phyloP scores from a whole-genome alignment of 2,113 vertebrate species.

The Alouatta palliata region DNA sequence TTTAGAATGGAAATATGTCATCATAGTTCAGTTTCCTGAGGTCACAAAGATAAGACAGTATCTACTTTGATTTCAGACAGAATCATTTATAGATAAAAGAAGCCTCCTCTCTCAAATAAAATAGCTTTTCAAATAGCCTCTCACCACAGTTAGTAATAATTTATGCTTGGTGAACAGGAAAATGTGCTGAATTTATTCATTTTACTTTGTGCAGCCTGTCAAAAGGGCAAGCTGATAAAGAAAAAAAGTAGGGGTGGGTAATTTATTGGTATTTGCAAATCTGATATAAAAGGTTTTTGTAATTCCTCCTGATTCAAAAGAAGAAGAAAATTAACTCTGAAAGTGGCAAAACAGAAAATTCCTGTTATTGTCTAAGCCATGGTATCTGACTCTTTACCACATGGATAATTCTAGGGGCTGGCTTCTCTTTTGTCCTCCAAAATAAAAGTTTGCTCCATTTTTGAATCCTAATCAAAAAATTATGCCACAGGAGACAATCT shows the following conservation, averaged over 20 bases:
- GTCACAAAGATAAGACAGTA: conserved; percentile 66
- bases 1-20: conserved; percentile 66
- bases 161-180: conserved; percentile 78
- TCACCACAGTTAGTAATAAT: conserved; percentile 73
- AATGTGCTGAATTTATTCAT: conserved; percentile 77
- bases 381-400: conserved; percentile 43
- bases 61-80: conserved; percentile 74
- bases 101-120: conserved; percentile 60
- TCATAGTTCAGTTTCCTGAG: conserved; percentile 65
- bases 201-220: conserved; percentile 18
- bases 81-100: conserved; percentile 70
- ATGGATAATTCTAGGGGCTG: background rate
- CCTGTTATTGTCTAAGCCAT: background rate
- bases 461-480: conserved; percentile 21
- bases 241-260: conserved; percentile 31
- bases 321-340: conserved; percentile 61
- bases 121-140: conserved; percentile 70
- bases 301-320: conserved; percentile 45
- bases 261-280: conserved; percentile 61
- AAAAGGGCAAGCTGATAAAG: conserved; percentile 71
- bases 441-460: conserved; percentile 15
- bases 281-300: conserved; percentile 60
- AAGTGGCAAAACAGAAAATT: conserved; percentile 54
- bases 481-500: background rate
- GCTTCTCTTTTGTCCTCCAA: conserved; percentile 16